Conservation (phyloP, 64 coral and sea anemone genomes). For the Montipora sp. region DNA sequence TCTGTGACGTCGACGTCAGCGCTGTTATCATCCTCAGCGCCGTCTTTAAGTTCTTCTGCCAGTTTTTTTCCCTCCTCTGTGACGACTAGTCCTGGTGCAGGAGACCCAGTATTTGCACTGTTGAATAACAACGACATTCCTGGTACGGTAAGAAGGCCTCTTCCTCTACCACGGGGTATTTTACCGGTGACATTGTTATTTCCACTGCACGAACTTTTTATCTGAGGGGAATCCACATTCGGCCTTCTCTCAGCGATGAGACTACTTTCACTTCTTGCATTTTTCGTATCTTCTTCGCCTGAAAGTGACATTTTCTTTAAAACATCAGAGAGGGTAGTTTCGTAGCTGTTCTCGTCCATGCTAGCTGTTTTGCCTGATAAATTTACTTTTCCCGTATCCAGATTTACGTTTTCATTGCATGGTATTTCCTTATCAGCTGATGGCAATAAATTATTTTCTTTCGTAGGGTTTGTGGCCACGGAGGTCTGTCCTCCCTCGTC, state of each 20-base stretch:
- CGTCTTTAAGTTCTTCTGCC: neutral
- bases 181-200: no score
- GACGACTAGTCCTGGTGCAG: neutral
- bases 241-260: no score
- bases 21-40: neutral
- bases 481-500: neutral
- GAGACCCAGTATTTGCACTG: neutral
- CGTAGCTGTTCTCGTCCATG: neutral
- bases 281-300: neutral
- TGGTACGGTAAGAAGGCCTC: neutral
- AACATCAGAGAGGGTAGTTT: neutral
- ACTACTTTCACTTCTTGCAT: neutral
- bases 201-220: no score
- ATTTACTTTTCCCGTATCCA: neutral
- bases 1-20: neutral
- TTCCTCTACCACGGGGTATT: no score
- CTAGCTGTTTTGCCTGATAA: neutral
- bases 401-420: no score
- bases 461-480: neutral
- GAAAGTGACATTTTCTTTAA: neutral
- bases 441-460: fast-evolving
- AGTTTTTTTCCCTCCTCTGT: neutral
- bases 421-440: fast-evolving
- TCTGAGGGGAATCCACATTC: no score
- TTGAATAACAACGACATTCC: no score